Evolutionary conservation across 2,888 invertebrate genomes (phyloP).

Genomic region (Catocala fraxini): DNA sequence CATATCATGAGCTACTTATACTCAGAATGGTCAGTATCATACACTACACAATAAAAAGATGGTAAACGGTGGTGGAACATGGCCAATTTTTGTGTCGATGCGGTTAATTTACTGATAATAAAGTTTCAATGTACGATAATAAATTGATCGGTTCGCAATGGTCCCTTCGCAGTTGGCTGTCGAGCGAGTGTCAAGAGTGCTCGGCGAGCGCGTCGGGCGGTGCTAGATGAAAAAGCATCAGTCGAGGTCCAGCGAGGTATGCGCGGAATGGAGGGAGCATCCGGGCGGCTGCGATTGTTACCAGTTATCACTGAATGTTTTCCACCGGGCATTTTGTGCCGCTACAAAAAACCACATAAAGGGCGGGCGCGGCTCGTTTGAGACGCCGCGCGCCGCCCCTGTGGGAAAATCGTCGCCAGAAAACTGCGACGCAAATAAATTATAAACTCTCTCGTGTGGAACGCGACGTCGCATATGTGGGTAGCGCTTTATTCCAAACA

Average conservation of each 20-base stretch:
- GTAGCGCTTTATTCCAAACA: constrained; percentile 65
- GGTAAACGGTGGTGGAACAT: constrained; percentile 3
- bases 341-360: constrained; percentile 87
- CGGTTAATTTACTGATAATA: constrained; percentile 36
- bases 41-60: background rate
- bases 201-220: constrained; percentile 57
- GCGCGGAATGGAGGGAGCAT: constrained; percentile 85
- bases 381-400: constrained; percentile 76
- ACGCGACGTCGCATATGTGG: constrained; percentile 68
- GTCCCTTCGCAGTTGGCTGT: constrained; percentile 34
- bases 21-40: background rate
- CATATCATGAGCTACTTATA: too few species aligned
- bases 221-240: constrained; percentile 84
- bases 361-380: constrained; percentile 86
- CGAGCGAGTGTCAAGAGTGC: constrained; percentile 65
- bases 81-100: constrained; percentile 12
- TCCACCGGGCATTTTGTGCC: constrained; percentile 85
- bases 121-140: constrained; percentile 40
- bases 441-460: constrained; percentile 84
- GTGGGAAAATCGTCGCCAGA: constrained; percentile 88
- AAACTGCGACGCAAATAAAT: constrained; percentile 86
- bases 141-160: constrained; percentile 48
- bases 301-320: constrained; percentile 88
- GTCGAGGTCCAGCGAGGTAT: constrained; percentile 79
- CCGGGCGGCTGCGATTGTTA: constrained; percentile 87